Evolutionary conservation across 2,113 vertebrate species (phyloP).

Genomic region (Reinhardtius hippoglossoides): DNA sequence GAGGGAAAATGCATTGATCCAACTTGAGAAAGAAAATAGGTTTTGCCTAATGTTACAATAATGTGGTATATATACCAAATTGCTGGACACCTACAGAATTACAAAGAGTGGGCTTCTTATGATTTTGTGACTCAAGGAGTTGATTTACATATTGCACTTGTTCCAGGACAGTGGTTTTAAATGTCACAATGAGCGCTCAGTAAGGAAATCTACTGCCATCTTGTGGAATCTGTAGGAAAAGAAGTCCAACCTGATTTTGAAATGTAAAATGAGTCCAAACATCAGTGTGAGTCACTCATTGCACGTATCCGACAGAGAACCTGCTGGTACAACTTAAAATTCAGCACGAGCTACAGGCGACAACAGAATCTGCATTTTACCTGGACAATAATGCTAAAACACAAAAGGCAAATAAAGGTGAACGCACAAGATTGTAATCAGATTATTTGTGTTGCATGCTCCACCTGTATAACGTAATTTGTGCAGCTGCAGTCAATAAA

Average conservation of each 20-base stretch:
- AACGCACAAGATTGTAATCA: background rate
- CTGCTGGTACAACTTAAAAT: background rate
- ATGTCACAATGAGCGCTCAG: background rate
- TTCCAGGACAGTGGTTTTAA: background rate
- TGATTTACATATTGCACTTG: constrained; percentile 17
- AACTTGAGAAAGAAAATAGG: background rate
- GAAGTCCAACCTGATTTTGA: background rate
- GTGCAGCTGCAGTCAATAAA: constrained; percentile 9
- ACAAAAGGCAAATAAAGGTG: background rate
- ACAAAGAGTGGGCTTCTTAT: background rate
- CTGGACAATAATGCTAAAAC: background rate
- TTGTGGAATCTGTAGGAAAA: constrained; percentile 49
- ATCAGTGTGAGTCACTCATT: background rate
- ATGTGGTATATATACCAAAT: background rate
- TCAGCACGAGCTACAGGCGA: background rate
- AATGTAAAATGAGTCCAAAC: background rate
- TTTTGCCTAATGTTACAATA: background rate
- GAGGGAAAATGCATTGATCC: constrained; percentile 18
- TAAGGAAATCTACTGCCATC: constrained; percentile 76
- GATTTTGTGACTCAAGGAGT: background rate
- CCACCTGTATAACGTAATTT: no score
- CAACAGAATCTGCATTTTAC: background rate
- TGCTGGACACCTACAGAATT: background rate
- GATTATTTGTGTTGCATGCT: background rate
- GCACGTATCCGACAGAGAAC: background rate